Evolutionary conservation across 2,888 invertebrate genomes (phyloP).

Genomic region (Cyrtodaria siliqua): DNA sequence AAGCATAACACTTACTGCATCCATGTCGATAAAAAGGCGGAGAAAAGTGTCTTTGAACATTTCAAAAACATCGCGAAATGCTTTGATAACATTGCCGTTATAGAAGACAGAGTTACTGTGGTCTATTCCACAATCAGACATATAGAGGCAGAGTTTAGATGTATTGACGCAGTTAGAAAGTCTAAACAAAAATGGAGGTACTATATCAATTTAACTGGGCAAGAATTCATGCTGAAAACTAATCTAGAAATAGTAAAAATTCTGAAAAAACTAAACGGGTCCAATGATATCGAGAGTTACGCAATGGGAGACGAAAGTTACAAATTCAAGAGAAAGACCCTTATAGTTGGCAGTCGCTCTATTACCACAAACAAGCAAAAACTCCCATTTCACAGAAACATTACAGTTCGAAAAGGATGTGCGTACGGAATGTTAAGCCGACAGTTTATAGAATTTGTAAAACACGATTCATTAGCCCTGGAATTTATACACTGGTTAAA

Average conservation of each 20-base stretch:
- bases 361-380: slow-evolving; percentile 56
- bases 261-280: slow-evolving; percentile 80
- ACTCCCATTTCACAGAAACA: slow-evolving; percentile 48
- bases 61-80: slow-evolving; percentile 69
- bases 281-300: slow-evolving; percentile 81
- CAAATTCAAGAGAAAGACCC: slow-evolving; percentile 51
- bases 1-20: slow-evolving; percentile 84
- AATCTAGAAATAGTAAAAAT: slow-evolving; percentile 83
- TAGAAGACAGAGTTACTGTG: slow-evolving; percentile 67
- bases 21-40: slow-evolving; percentile 81
- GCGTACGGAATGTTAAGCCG: slow-evolving; percentile 80
- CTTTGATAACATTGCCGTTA: slow-evolving; percentile 77
- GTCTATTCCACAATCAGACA: slow-evolving; percentile 65
- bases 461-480: slow-evolving; percentile 66
- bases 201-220: slow-evolving; percentile 83
- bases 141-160: slow-evolving; percentile 68
- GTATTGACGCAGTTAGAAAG: slow-evolving; percentile 58
- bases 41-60: slow-evolving; percentile 49
- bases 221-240: slow-evolving; percentile 83
- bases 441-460: slow-evolving; percentile 78
- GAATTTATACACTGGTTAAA: slow-evolving; percentile 79
- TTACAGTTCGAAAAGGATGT: slow-evolving; percentile 77
- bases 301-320: slow-evolving; percentile 38
- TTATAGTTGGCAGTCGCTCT: slow-evolving; percentile 38
- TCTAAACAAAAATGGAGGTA: slow-evolving; percentile 80